Conservation (phyloP, 2,888 invertebrate species). For the Timema cristinae region DNA sequence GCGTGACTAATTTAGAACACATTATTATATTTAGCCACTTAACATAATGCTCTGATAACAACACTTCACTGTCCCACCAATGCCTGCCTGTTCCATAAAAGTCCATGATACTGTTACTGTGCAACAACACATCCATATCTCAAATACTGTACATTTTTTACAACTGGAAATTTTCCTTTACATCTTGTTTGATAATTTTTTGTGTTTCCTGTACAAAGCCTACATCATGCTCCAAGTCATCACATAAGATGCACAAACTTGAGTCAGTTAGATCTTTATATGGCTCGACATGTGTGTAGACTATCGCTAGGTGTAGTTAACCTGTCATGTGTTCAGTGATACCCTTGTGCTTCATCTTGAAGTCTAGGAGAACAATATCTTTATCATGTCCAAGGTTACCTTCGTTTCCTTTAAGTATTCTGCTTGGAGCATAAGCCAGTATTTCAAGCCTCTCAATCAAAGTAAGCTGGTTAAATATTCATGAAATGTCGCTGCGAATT, state of each 20-base stretch:
- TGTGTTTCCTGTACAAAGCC: constrained; percentile 8
- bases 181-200: constrained; percentile 4
- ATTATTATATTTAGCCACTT: background rate
- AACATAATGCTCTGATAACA: background rate
- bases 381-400: background rate
- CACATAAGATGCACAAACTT: constrained; percentile 9
- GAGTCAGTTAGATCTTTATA: background rate
- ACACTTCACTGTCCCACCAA: constrained; percentile 10
- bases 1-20: background rate
- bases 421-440: background rate
- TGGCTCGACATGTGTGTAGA: constrained; percentile 4
- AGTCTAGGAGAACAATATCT: constrained; percentile 13
- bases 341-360: constrained; percentile 12
- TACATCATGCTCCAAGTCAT: constrained; percentile 11
- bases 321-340: constrained; percentile 6
- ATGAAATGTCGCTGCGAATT: constrained; percentile 8
- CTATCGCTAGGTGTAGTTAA: constrained; percentile 3
- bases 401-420: background rate
- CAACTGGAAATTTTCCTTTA: constrained; percentile 6
- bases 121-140: background rate
- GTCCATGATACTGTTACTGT: constrained; percentile 14
- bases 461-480: constrained; percentile 2
- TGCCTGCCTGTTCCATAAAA: too few relatives aligned
- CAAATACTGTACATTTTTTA: constrained; percentile 9
- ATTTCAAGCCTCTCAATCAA: background rate